Conservation (phyloP, 2,797 vertebrate genomes). For the Triplophysa yarkandensis region DNA sequence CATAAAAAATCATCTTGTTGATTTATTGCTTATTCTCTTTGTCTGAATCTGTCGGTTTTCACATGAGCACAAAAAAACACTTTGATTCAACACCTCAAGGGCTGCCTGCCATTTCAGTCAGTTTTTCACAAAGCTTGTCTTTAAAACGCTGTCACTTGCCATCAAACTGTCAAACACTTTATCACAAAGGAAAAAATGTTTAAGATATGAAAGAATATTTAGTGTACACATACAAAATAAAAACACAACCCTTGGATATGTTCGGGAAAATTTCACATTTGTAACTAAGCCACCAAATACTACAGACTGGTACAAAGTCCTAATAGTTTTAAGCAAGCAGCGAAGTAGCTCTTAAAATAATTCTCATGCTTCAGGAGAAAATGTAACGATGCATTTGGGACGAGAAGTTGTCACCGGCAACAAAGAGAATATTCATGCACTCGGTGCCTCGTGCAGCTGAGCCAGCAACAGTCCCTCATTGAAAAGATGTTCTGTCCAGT, state of each 20-base stretch:
- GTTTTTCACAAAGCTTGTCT: neutral
- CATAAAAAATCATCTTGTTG: no score
- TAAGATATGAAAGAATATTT: neutral
- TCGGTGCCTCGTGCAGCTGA: slow-evolving; percentile 10
- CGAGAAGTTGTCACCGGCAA: slow-evolving; percentile 7
- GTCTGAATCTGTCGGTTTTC: neutral
- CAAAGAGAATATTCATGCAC: slow-evolving; percentile 25
- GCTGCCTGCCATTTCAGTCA: neutral
- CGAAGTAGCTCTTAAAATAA: slow-evolving; percentile 19
- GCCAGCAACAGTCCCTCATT: slow-evolving; percentile 12
- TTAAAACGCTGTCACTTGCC: neutral
- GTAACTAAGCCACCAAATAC: neutral
- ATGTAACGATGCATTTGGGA: slow-evolving; percentile 31
- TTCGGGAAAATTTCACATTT: neutral
- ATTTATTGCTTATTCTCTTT: neutral
- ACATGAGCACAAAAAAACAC: neutral
- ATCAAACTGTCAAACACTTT: neutral
- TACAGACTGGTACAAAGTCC: neutral
- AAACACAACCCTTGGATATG: neutral
- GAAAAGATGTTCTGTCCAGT: slow-evolving; percentile 7
- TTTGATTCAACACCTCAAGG: neutral
- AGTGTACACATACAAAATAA: neutral
- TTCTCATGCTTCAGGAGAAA: slow-evolving; percentile 26
- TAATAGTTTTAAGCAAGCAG: slow-evolving; percentile 28
- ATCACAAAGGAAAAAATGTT: slow-evolving; percentile 9